phyloP scores from a whole-genome alignment of 1,140 invertebrate species.

The Neoseiulus cucumeris region DNA sequence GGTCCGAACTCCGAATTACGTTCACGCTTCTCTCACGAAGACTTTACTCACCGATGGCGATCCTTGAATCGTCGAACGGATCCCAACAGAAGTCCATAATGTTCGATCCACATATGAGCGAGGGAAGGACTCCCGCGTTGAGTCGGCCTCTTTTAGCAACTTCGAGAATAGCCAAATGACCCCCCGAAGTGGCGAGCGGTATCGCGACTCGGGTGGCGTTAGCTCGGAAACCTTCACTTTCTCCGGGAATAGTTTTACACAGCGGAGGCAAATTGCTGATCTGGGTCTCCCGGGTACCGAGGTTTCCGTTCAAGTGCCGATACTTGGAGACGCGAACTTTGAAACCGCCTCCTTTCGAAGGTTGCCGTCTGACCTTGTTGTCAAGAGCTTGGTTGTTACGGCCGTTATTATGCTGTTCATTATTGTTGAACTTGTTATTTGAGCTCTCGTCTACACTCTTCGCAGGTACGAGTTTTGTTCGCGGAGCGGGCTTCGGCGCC shows the following conservation, averaged over 20 bases:
- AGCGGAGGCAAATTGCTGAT: conserved; percentile 79
- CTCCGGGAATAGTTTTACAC: conserved; percentile 69
- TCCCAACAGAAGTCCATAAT: conserved; percentile 85
- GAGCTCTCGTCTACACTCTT: background rate
- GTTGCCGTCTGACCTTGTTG: conserved; percentile 1
- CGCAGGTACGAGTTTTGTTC: conserved; percentile 9
- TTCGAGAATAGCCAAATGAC: conserved; percentile 67
- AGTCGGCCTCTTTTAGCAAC: conserved; percentile 40
- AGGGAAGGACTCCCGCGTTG: conserved; percentile 56
- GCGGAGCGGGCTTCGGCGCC: background rate
- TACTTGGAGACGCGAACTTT: conserved; percentile 73
- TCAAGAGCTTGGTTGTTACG: background rate
- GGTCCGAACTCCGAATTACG: background rate
- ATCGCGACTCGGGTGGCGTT: conserved; percentile 66
- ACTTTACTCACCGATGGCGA: conserved; percentile 54
- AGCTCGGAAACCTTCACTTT: conserved; percentile 77
- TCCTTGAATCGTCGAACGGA: conserved; percentile 54
- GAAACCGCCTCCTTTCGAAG: conserved; percentile 18
- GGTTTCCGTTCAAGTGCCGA: conserved; percentile 68
- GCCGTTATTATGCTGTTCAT: background rate
- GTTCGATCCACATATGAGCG: conserved; percentile 63
- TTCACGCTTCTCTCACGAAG: no score
- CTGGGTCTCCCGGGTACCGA: conserved; percentile 66
- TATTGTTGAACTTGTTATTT: conserved; percentile 7
- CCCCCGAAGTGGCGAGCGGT: conserved; percentile 63